These are phyloP conservation scores for Heliconius erato DNA, from an alignment of 2,888 invertebrate genomes.

Conservation along the genomic window DNA sequence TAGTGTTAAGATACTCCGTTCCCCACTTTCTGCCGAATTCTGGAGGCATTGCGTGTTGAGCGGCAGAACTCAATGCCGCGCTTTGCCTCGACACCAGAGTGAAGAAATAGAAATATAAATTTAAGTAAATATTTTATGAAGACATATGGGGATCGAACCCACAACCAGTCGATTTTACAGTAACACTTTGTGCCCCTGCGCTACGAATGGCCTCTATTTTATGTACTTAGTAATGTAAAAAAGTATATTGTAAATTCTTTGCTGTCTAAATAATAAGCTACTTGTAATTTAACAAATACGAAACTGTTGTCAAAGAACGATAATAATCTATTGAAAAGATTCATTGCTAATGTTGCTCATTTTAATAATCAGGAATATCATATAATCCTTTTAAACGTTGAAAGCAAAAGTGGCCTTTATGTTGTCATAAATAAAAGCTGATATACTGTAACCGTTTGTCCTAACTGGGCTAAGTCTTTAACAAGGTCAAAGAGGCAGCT, in stretches of 20 bases:
- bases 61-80: no score
- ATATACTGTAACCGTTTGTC: conserved; percentile 2
- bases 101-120: no score
- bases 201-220: no score
- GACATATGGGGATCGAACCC: no score
- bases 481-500: conserved; percentile 76
- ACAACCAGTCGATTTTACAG: no score
- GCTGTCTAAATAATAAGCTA: neutral
- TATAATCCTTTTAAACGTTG: conserved; percentile 31
- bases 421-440: conserved; percentile 14
- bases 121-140: no score
- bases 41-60: no score
- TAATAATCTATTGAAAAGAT: conserved; percentile 62
- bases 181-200: no score
- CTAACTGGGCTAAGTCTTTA: conserved; percentile 80
- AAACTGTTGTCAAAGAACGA: conserved; percentile 68
- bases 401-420: conserved; percentile 28
- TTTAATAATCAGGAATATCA: conserved; percentile 49
- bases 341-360: conserved; percentile 31
- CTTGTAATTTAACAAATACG: conserved; percentile 61
- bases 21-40: no score
- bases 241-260: neutral
- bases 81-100: no score
- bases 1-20: no score
- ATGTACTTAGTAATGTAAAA: no score